These are phyloP conservation scores for Zhuqinia jingwanae DNA, from an alignment of 2,888 invertebrate genomes.

Conservation along the genomic window DNA sequence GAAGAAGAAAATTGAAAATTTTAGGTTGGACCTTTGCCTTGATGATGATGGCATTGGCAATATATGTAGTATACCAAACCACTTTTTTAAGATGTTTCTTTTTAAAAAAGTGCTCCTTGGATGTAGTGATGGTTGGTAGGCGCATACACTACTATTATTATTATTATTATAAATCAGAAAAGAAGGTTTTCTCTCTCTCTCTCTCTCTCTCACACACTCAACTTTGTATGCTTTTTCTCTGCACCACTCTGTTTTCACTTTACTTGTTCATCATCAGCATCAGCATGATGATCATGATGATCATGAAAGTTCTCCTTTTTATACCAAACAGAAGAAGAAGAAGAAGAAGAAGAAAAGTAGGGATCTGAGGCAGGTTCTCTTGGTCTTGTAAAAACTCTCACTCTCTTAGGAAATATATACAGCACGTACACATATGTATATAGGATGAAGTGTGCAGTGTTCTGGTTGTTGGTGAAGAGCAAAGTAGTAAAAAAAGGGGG, in stretches of 20 bases:
- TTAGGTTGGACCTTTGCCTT: conserved; percentile 12
- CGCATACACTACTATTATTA: neutral
- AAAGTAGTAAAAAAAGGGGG: conserved; percentile 19
- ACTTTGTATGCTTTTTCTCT: too few species aligned
- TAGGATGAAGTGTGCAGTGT: too few species aligned
- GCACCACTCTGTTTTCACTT: too few species aligned
- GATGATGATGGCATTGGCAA: neutral
- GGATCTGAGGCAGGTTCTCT: neutral
- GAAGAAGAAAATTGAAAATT: conserved; percentile 28
- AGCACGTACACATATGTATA: too few species aligned
- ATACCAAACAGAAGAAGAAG: neutral
- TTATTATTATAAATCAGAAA: conserved; percentile 23
- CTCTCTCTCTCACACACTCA: too few species aligned
- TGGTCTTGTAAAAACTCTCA: neutral
- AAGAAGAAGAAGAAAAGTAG: conserved; percentile 15
- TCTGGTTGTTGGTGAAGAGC: neutral
- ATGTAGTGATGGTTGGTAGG: neutral
- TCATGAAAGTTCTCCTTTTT: neutral
- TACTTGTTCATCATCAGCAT: too few species aligned
- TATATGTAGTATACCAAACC: neutral
- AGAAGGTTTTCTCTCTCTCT: too few species aligned
- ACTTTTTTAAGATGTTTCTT: neutral
- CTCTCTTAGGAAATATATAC: conserved; percentile 1
- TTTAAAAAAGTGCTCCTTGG: neutral
- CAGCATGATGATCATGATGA: too few species aligned